Percentiles rank a stretch among this genome's conserved stretches.
Conservation (phyloP, 2,113 vertebrate genomes). For the Pterocles orientalis region DNA sequence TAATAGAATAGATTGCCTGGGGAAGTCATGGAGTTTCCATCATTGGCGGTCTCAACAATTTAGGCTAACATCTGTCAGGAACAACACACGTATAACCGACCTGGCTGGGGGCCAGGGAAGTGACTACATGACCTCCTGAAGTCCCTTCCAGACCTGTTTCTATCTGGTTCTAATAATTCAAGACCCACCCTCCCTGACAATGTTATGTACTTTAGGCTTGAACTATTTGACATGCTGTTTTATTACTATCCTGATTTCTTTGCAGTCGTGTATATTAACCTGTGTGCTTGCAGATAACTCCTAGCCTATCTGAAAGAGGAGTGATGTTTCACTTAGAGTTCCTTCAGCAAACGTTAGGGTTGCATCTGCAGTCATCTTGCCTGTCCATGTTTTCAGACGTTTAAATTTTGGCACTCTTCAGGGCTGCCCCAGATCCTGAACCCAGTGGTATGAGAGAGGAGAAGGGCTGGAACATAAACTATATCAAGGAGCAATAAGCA, state of each 20-base stretch:
- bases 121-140: slow-evolving; percentile 50
- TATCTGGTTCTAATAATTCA: slow-evolving; percentile 27
- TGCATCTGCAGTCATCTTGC: neutral
- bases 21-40: slow-evolving; percentile 42
- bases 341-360: neutral
- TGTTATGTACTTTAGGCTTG: neutral
- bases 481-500: neutral
- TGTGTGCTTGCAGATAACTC: neutral
- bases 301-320: neutral
- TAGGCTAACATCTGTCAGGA: slow-evolving; percentile 55
- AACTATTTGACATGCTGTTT: neutral
- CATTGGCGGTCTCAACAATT: slow-evolving; percentile 26
- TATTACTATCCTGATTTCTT: neutral
- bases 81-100: neutral
- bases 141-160: slow-evolving; percentile 35
- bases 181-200: neutral
- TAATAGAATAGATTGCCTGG: slow-evolving; percentile 54
- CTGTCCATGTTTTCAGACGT: neutral
- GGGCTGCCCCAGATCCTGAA: neutral
- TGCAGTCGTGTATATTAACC: neutral
- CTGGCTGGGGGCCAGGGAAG: slow-evolving; percentile 53
- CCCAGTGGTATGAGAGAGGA: neutral
- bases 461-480: neutral
- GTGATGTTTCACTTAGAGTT: neutral
- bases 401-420: neutral